Conservation (phyloP, 2,888 invertebrate species). For the Stenotaenia linearis region DNA sequence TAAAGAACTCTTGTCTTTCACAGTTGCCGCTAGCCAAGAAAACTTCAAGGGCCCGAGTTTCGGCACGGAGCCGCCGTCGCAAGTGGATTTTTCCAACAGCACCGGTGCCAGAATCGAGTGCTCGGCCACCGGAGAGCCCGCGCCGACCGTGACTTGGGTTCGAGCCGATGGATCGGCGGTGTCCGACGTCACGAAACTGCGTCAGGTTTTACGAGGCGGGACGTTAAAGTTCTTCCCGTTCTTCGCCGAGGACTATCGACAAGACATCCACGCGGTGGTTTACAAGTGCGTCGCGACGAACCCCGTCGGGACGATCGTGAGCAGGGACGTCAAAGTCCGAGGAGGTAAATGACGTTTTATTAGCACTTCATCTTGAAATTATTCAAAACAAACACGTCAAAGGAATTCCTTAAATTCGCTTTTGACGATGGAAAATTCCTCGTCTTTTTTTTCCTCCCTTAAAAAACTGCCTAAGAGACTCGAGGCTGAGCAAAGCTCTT, state of each 20-base stretch:
- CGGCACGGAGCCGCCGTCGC: background rate
- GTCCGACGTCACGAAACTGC: background rate
- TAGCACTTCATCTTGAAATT: no score
- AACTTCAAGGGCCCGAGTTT: background rate
- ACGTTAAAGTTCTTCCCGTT: background rate
- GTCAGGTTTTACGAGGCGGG: background rate
- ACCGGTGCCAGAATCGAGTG: background rate
- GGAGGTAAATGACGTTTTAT: no score
- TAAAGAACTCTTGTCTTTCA: background rate
- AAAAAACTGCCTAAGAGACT: background rate
- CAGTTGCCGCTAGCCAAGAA: background rate
- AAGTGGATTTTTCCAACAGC: constrained; percentile 22
- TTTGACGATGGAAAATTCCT: no score
- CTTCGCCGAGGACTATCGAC: constrained; percentile 1
- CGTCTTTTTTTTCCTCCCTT: no score
- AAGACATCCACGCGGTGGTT: background rate
- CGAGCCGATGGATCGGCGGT: background rate
- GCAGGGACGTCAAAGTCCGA: background rate
- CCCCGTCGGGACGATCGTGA: background rate
- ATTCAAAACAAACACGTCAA: no score
- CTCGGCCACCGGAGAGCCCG: background rate
- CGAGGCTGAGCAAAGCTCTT: background rate
- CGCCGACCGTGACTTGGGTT: background rate
- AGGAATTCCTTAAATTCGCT: no score
- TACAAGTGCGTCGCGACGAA: background rate